Evolutionary conservation across 2,113 vertebrate genomes (phyloP).

Genomic region (Eulemur rufifrons): DNA sequence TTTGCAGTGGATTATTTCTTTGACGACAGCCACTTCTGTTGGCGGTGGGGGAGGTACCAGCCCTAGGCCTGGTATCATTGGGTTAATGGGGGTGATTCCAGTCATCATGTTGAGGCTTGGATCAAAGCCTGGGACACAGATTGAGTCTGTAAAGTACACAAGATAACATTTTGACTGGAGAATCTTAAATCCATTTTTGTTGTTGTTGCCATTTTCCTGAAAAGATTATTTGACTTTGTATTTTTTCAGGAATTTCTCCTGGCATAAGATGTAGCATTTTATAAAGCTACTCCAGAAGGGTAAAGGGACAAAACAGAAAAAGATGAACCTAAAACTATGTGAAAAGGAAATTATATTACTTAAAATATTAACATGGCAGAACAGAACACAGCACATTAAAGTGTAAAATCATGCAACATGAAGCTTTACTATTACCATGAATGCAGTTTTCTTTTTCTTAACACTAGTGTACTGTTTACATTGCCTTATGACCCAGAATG

Average conservation of each 20-base stretch:
- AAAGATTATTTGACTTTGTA: constrained; percentile 26
- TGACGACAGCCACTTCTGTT: constrained; percentile 91
- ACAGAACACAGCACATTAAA: constrained; percentile 47
- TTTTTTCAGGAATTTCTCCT: neutral
- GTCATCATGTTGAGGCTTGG: constrained; percentile 92
- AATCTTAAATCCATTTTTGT: constrained; percentile 54
- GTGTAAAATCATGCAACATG: constrained; percentile 36
- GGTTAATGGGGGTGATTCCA: constrained; percentile 93
- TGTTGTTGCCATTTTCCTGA: constrained; percentile 17
- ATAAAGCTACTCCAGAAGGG: neutral
- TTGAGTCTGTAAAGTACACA: constrained; percentile 89
- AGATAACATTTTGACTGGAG: constrained; percentile 64
- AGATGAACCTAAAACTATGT: constrained; percentile 10
- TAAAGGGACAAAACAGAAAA: neutral
- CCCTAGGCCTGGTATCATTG: constrained; percentile 93
- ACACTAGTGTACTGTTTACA: constrained; percentile 50
- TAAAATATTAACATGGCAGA: constrained; percentile 71
- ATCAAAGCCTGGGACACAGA: constrained; percentile 96
- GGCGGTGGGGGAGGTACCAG: constrained; percentile 90
- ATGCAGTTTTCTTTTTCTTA: constrained; percentile 69
- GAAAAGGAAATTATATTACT: constrained; percentile 67
- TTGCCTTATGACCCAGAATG: constrained; percentile 61
- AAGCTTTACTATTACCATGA: constrained; percentile 61
- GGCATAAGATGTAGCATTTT: neutral
- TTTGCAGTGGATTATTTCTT: constrained; percentile 98